Base-by-base conservation (phyloP, 2,888 invertebrate genomes). In the Pasiphila rectangulata region DNA sequence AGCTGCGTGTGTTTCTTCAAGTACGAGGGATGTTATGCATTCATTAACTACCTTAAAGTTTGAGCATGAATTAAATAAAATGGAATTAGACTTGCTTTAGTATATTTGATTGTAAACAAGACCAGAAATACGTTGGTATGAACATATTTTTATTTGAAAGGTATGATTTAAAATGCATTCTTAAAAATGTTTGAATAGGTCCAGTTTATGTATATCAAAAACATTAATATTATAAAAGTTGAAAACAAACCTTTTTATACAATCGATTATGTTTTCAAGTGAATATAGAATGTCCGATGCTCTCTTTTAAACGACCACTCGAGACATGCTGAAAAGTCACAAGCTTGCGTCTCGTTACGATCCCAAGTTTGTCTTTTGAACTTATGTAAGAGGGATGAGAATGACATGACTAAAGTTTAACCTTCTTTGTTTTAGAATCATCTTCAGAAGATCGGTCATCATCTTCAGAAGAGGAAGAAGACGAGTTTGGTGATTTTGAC, bases 381-480 rank as follows among this genome's bases (percentile, higher is more conserved):
- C 30, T 39, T 45, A 46, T 25, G n/a, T 1, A 35, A 34, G 12
- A 27, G 32, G 3, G 2, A 2, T 27, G 9, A 1, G 10, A 27
- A n/a, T 25, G 1, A n/a, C 10, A 23, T 2, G 2, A 38, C n/a
- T 24, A 34, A 4, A 15, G 7, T 23, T 19, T 19, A 13, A 3
- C 27, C 30, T 37, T 32, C 40, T 55, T 49, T 50, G 20, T 37
- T 83, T 75, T 63, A 88, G 88, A 88, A 75, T 79, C 88, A 53
- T 79, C 81, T 49, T 80, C 84, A 38, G 85, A 84, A 55, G 83
- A 83, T 57, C 77, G 78, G 43, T 68, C 80, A 69, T 90, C 91
- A 29, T 70, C 83, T 72, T 90, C 91, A 38, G 91, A 90, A 50
- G 92, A 88, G 44, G 91, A 91, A 68, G 91, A 91, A 63, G 92